phyloP scores from a whole-genome alignment of 2,888 invertebrate genomes.

The Latrodectus elegans region DNA sequence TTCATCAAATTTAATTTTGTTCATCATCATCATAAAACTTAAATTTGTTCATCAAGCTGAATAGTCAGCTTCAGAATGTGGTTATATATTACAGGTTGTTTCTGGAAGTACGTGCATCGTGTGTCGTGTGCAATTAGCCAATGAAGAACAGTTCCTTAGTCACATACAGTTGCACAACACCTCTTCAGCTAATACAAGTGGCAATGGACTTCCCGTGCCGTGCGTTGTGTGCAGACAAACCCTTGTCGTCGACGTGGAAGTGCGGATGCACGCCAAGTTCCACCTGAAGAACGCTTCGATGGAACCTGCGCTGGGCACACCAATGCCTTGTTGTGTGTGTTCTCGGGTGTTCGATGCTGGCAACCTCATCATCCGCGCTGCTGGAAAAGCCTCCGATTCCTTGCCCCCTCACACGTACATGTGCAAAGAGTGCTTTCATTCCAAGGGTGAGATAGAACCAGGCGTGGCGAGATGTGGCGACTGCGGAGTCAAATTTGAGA shows the following conservation, averaged over 20 bases:
- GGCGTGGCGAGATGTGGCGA: slow-evolving; percentile 75
- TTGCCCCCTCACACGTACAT: slow-evolving; percentile 78
- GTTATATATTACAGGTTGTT: slow-evolving; percentile 74
- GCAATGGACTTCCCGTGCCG: slow-evolving; percentile 81
- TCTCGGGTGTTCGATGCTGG: slow-evolving; percentile 73
- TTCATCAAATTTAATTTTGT: no score
- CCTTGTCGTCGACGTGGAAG: slow-evolving; percentile 89
- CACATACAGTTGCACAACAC: slow-evolving; percentile 75
- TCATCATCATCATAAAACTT: no score
- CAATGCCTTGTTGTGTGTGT: slow-evolving; percentile 78
- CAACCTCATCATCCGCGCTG: slow-evolving; percentile 74
- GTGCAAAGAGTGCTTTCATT: slow-evolving; percentile 85
- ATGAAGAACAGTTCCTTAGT: slow-evolving; percentile 83
- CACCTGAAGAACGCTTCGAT: slow-evolving; percentile 76
- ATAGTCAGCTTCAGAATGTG: not conserved
- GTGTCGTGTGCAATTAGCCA: slow-evolving; percentile 85
- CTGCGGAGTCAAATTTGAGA: slow-evolving; percentile 78
- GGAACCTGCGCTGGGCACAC: slow-evolving; percentile 70
- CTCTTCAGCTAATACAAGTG: not conserved
- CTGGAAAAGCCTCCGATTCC: slow-evolving; percentile 22
- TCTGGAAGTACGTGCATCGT: slow-evolving; percentile 89
- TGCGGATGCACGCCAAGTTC: slow-evolving; percentile 90
- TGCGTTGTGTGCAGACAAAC: slow-evolving; percentile 95
- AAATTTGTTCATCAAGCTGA: not conserved
- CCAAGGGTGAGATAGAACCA: slow-evolving; percentile 65